Percentiles rank a stretch among this genome's conserved stretches.
These are phyloP conservation scores for Choreutis nemorana DNA, from an alignment of 2,888 invertebrate genomes.

Conservation along the genomic window DNA sequence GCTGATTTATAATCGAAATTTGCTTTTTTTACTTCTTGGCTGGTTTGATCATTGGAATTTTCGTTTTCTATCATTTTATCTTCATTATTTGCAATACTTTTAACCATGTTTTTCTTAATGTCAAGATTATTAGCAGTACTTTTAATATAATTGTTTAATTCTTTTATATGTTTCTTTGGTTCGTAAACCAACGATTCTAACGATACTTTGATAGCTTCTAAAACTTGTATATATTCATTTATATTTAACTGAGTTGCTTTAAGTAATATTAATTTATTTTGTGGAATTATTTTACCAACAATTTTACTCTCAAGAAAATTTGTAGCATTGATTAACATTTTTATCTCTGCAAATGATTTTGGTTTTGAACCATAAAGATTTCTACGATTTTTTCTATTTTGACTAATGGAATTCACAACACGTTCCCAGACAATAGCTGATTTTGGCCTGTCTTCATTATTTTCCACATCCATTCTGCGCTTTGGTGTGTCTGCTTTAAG, in stretches of 20 bases:
- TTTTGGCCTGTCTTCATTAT: slow-evolving; percentile 22
- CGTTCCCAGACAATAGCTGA: slow-evolving; percentile 45
- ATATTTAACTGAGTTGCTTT: slow-evolving; percentile 32
- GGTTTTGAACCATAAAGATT: slow-evolving; percentile 12
- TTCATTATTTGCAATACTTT: slow-evolving; percentile 1
- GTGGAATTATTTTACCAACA: slow-evolving; percentile 23
- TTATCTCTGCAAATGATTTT: slow-evolving; percentile 28
- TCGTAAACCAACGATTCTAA: slow-evolving; percentile 9
- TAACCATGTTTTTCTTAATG: too few relatives aligned
- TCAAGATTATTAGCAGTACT: too few relatives aligned
- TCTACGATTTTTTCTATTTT: slow-evolving; percentile 21
- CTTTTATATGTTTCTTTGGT: slow-evolving; percentile 6
- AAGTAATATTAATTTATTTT: slow-evolving; percentile 28
- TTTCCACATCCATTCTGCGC: slow-evolving; percentile 20
- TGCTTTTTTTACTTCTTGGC: slow-evolving; percentile 2
- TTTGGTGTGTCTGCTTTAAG: slow-evolving; percentile 27
- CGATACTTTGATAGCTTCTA: slow-evolving; percentile 24
- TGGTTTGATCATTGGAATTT: slow-evolving; percentile 7
- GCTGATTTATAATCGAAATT: not conserved
- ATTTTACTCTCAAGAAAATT: too few relatives aligned
- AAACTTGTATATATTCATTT: slow-evolving; percentile 19
- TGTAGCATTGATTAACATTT: too few relatives aligned
- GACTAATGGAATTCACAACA: slow-evolving; percentile 27
- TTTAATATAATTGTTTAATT: slow-evolving; percentile 1
- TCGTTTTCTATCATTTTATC: slow-evolving; percentile 4